Evolutionary conservation across 2,113 vertebrate species (phyloP), one percentile per base, ranked within the genome.

Genomic region (Bothrops jararaca): DNA sequence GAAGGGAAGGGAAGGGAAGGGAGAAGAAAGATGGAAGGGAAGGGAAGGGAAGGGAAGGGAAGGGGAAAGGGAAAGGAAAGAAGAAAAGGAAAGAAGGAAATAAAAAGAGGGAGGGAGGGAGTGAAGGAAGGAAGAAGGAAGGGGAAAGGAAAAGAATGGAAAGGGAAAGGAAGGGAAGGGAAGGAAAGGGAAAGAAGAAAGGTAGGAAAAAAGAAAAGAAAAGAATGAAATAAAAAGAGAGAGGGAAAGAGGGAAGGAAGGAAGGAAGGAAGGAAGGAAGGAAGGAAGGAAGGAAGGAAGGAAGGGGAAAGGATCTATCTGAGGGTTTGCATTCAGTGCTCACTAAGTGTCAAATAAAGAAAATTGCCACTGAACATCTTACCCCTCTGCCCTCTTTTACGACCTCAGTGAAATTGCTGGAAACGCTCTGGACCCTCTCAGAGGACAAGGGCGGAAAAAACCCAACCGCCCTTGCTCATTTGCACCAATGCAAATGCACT

Each of bases 141-240:
- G 58, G 24, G 10, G 13, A 4, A 9, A 64, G 29, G 60, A 12
- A 69, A 5, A 29, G 10, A 1, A 10, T 3, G 24, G 8, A 1
- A 10, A 9, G 24, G 8, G 1, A 23, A 23, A 0, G 18, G 1
- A 23, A 20, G 1, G 5, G 1, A 11, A 0, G 53, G 20, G 1
- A 15, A 18, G 53, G 13, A 1, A 15, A 53, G 13, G 52, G 54
- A 22, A 56, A 58, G 52, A 53, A 48, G 45, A 11, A 53, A 53
- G 45, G 6, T 48, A 48, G 45, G 45, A 48, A 48, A 15, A 12
- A 48, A 48, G 45, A 48, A 48, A 54, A 1, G 53, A 4, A 56
- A 18, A 18, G 18, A 56, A 5, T 3, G 18, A 18, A 20, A 54
- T 4, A 18, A 4, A 13, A 53, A 3, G 12, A 53, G 52, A 3